phyloP scores from a whole-genome alignment of 2,113 vertebrate species.

The Helogale parvula region DNA sequence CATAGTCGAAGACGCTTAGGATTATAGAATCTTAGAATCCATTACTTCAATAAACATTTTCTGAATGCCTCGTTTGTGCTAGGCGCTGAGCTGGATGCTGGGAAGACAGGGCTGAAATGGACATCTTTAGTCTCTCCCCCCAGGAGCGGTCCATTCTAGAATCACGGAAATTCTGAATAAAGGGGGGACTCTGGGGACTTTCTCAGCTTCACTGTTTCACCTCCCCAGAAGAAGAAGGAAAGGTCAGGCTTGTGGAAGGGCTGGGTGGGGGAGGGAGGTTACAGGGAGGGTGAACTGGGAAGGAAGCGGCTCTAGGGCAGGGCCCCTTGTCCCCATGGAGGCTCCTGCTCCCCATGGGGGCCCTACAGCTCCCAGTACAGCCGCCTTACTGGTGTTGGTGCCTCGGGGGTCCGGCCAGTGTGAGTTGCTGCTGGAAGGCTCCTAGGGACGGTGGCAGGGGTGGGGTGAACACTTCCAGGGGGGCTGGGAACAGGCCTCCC shows the following conservation, averaged over 20 bases:
- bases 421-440: not conserved
- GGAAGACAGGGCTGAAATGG: not conserved
- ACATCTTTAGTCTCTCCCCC: not conserved
- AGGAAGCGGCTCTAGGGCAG: not conserved
- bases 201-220: not conserved
- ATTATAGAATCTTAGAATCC: not conserved
- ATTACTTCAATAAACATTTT: not conserved
- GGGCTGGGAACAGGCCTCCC: not conserved
- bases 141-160: not conserved
- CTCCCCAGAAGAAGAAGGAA: not conserved
- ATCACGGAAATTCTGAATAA: not conserved
- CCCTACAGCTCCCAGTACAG: too few relatives aligned
- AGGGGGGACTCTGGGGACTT: accelerated
- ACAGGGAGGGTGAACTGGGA: not conserved
- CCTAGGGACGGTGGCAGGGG: not conserved
- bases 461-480: not conserved
- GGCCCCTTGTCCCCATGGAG: not conserved
- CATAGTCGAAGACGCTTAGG: not conserved
- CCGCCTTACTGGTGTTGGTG: not conserved
- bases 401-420: too few relatives aligned
- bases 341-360: not conserved
- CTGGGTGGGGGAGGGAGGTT: not conserved
- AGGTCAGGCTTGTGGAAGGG: not conserved
- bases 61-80: not conserved
- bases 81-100: not conserved